A percentile compares a stretch with the other conserved stretches of the same genome.
Evolutionary conservation across 2,797 vertebrate species (phyloP).

Genomic region (Tinamus major): DNA sequence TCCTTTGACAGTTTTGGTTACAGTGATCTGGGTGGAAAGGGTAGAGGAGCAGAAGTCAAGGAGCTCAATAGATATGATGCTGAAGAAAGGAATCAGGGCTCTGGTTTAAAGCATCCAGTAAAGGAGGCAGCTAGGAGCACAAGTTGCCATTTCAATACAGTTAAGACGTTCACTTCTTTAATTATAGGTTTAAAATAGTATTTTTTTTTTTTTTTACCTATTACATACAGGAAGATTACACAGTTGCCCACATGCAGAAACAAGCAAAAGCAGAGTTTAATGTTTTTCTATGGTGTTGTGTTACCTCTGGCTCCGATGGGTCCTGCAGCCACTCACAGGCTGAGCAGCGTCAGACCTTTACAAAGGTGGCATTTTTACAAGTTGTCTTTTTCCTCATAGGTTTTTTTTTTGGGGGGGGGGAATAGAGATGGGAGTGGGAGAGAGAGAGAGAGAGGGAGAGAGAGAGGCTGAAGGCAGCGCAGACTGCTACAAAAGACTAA

Average conservation of each 20-base stretch:
- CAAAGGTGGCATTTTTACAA: not conserved
- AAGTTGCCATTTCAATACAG: constrained; percentile 82
- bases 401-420: not conserved
- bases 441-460: not conserved
- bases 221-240: constrained; percentile 86
- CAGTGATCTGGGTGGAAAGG: constrained; percentile 70
- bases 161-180: constrained; percentile 84
- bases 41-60: constrained; percentile 30
- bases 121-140: constrained; percentile 76
- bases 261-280: constrained; percentile 86
- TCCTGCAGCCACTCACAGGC: not conserved
- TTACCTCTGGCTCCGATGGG: constrained; percentile 63
- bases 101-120: constrained; percentile 83
- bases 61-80: constrained; percentile 50
- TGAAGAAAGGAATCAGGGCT: constrained; percentile 69
- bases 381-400: not conserved
- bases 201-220: constrained; percentile 76
- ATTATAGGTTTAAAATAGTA: constrained; percentile 72
- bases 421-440: no score
- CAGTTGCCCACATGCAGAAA: constrained; percentile 90
- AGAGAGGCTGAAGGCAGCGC: constrained; percentile 26
- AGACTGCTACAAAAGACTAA: not conserved
- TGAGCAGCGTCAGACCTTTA: constrained; percentile 15
- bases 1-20: constrained; percentile 80
- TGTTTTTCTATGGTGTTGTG: constrained; percentile 61